These are phyloP conservation scores for Falco naumanni DNA, from an alignment of 2,797 vertebrate species.

Conservation along the genomic window DNA sequence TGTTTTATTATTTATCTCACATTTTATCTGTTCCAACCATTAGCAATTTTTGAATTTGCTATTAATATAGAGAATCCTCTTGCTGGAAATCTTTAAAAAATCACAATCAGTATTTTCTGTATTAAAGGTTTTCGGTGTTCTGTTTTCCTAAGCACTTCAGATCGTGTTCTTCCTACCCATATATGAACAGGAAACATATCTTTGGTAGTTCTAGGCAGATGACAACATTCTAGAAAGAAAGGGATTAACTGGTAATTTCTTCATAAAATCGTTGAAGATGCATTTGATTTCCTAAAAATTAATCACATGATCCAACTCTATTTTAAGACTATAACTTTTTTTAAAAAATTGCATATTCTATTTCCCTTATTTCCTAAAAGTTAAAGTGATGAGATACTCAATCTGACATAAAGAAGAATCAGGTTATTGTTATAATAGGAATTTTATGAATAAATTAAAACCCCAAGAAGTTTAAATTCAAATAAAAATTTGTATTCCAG, in stretches of 20 bases:
- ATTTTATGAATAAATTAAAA: background rate
- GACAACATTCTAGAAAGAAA: background rate
- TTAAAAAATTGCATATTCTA: background rate
- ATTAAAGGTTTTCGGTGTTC: background rate
- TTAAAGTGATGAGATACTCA: background rate
- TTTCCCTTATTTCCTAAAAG: background rate
- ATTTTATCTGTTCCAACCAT: background rate
- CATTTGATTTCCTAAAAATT: background rate
- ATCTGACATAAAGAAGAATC: background rate
- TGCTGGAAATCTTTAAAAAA: background rate
- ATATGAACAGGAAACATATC: background rate
- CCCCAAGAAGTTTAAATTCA: background rate
- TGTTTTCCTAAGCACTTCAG: background rate
- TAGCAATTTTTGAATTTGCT: fast-evolving
- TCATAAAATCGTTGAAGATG: background rate
- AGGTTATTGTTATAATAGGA: background rate
- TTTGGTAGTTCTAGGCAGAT: background rate
- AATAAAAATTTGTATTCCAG: background rate
- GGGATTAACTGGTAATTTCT: background rate
- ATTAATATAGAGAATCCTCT: background rate
- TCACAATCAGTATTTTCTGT: background rate
- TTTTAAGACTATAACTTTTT: background rate
- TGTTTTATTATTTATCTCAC: background rate
- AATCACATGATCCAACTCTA: background rate
- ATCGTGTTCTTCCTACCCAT: background rate